These are phyloP conservation scores for Cryptosula pallasiana DNA, from an alignment of 2,888 invertebrate genomes.

Conservation along the genomic window DNA sequence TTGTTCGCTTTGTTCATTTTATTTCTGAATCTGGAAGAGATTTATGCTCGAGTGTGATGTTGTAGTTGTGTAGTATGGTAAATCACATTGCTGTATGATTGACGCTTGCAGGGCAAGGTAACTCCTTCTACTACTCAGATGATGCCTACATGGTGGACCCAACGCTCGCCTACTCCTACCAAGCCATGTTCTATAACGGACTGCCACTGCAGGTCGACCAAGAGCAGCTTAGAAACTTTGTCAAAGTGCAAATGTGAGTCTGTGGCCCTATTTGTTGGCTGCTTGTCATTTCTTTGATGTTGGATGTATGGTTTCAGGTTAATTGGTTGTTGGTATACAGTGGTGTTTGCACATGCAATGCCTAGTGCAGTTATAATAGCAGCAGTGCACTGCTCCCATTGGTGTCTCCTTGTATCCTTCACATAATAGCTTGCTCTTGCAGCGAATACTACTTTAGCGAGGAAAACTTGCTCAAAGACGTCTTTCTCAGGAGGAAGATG, in stretches of 20 bases:
- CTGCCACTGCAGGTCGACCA: conserved; percentile 55
- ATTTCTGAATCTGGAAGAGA: too few relatives aligned
- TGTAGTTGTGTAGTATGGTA: too few relatives aligned
- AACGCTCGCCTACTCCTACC: conserved; percentile 25
- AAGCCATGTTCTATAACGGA: conserved; percentile 35
- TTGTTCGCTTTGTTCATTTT: too few relatives aligned
- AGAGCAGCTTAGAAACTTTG: conserved; percentile 70
- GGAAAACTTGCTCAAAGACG: conserved; percentile 89
- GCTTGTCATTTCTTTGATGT: neutral
- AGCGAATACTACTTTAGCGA: conserved; percentile 99
- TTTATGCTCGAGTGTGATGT: too few relatives aligned
- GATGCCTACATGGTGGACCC: conserved; percentile 32
- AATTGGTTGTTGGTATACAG: too few relatives aligned
- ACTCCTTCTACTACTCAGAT: conserved; percentile 5
- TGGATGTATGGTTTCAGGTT: too few relatives aligned
- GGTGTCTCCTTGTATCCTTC: too few relatives aligned
- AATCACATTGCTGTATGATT: too few relatives aligned
- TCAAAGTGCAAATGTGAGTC: conserved; percentile 84
- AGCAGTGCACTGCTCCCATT: too few relatives aligned
- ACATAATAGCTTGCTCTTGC: conserved; percentile 49
- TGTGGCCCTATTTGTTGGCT: neutral
- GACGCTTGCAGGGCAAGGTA: neutral
- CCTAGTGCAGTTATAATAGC: too few relatives aligned
- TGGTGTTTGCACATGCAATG: too few relatives aligned
- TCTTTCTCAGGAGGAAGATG: conserved; percentile 96